Evolutionary conservation across 2,113 vertebrate species (phyloP).

Genomic region (Circaetus gallicus): DNA sequence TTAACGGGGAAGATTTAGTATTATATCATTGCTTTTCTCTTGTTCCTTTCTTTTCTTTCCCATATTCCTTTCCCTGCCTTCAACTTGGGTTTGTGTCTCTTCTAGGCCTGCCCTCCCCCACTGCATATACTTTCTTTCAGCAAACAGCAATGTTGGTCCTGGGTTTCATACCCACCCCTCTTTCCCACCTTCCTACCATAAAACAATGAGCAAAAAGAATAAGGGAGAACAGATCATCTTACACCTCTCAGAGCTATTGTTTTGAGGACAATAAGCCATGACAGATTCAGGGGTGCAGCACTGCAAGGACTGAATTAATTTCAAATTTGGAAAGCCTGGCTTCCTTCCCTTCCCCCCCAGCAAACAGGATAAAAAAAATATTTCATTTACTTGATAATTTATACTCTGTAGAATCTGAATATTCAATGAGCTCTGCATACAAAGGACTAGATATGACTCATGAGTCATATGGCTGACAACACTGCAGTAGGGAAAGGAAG

Average conservation of each 20-base stretch:
- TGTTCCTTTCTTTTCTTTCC: neutral
- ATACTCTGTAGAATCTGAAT: conserved; percentile 29
- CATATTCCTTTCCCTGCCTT: neutral
- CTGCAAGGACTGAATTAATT: neutral
- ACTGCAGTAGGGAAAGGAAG: neutral
- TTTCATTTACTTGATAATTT: conserved; percentile 23
- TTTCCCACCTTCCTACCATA: neutral
- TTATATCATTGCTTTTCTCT: neutral
- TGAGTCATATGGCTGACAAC: conserved; percentile 34
- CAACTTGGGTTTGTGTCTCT: neutral
- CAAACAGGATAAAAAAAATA: neutral
- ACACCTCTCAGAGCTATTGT: neutral
- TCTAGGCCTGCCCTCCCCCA: neutral
- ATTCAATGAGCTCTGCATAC: conserved; percentile 23
- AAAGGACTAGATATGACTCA: conserved; percentile 50
- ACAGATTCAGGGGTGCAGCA: neutral
- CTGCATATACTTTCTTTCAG: neutral
- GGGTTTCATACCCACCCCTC: neutral
- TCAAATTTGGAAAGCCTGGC: neutral
- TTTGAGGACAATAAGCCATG: neutral
- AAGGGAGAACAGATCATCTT: neutral
- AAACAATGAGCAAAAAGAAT: neutral
- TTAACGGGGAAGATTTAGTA: neutral
- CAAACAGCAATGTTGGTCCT: neutral
- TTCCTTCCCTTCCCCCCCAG: neutral